These are phyloP conservation scores for Netelia melanura DNA, from an alignment of 2,888 invertebrate species.

Conservation along the genomic window DNA sequence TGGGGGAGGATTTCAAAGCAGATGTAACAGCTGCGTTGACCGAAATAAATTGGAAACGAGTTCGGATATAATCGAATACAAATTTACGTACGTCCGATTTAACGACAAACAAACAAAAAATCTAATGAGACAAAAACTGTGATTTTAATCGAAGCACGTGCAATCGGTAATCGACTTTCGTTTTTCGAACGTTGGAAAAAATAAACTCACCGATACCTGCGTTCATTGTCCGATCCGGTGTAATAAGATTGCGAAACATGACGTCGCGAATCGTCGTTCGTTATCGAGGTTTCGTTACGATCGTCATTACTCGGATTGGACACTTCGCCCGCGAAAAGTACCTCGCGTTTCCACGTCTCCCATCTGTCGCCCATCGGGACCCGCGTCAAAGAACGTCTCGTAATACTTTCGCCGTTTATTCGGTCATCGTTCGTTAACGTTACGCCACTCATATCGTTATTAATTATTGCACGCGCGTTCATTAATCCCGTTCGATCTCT, in stretches of 20 bases:
- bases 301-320: conserved; percentile 27
- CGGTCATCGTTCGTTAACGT: neutral
- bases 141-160: neutral
- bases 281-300: conserved; percentile 45
- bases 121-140: neutral
- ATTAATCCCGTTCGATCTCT: neutral
- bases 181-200: neutral
- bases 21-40: conserved; percentile 30
- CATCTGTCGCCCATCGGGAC: conserved; percentile 65
- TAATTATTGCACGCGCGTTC: neutral
- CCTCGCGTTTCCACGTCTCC: conserved; percentile 68
- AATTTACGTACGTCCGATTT: no score
- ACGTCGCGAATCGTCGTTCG: conserved; percentile 23
- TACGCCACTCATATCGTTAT: neutral
- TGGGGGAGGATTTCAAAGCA: conserved; percentile 18
- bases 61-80: conserved; percentile 3
- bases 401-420: conserved; percentile 18
- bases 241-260: conserved; percentile 14
- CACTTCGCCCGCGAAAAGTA: conserved; percentile 53
- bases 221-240: conserved; percentile 32
- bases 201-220: conserved; percentile 61
- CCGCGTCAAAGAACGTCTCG: conserved; percentile 44
- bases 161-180: neutral
- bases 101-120: no score
- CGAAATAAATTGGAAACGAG: neutral